phyloP scores from a whole-genome alignment of 2,113 vertebrate species.

The Turnix velox region DNA sequence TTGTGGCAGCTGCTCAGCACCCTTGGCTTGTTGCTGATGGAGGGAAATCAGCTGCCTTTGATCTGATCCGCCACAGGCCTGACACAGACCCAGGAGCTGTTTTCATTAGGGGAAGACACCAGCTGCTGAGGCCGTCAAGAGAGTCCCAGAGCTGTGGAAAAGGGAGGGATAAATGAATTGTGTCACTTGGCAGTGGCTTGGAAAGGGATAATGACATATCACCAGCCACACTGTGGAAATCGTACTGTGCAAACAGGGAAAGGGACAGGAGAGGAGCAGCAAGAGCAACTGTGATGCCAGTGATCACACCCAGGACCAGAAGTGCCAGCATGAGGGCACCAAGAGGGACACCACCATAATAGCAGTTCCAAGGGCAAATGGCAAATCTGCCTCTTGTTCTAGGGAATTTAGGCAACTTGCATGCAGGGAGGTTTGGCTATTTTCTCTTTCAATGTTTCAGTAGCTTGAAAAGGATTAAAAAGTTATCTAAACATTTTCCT shows the following conservation, averaged over 20 bases:
- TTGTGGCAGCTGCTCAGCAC: accelerated
- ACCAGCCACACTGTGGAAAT: not conserved
- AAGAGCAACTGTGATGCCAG: not conserved
- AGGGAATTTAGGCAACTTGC: not conserved
- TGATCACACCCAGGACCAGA: not conserved
- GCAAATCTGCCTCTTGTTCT: not conserved
- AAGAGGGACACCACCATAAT: not conserved
- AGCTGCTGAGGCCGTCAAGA: conserved; percentile 33
- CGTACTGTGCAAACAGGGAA: not conserved
- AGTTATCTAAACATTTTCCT: not conserved
- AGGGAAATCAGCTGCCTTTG: conserved; percentile 8
- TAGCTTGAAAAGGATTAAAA: not conserved
- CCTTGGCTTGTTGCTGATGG: accelerated
- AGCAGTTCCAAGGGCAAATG: not conserved
- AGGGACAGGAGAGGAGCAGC: not conserved
- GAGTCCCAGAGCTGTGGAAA: not conserved
- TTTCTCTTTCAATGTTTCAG: not conserved
- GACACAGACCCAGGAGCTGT: conserved; percentile 15
- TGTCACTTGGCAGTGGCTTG: conserved; percentile 33
- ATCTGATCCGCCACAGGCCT: conserved; percentile 6
- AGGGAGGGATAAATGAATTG: conserved; percentile 37
- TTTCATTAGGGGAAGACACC: conserved; percentile 55
- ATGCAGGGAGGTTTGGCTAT: not conserved
- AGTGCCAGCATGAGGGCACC: not conserved
- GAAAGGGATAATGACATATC: not conserved